Conservation (phyloP, 2,888 invertebrate species). For the Thysanoteuthis rhombus region DNA sequence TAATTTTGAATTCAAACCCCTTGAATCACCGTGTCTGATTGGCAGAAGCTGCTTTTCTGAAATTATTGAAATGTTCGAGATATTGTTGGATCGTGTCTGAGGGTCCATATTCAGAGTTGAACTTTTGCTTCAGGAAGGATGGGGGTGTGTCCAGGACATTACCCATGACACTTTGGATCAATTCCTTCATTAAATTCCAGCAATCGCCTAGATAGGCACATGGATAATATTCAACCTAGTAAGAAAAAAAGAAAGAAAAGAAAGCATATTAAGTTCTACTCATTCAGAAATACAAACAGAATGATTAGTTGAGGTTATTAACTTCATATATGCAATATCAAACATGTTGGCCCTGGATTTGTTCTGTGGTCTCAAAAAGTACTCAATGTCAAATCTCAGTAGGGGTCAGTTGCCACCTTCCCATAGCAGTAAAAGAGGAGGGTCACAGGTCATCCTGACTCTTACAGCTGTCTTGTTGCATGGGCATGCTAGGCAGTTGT, state of each 20-base stretch:
- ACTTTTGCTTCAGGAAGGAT: constrained; percentile 79
- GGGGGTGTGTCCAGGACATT: constrained; percentile 73
- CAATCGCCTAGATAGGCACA: constrained; percentile 88
- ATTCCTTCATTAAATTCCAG: constrained; percentile 91
- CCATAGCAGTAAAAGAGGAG: too few relatives aligned
- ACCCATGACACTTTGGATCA: constrained; percentile 89
- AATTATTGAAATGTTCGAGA: constrained; percentile 89
- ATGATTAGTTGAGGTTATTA: too few relatives aligned
- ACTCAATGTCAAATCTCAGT: too few relatives aligned
- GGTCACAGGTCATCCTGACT: too few relatives aligned
- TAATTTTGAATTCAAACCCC: not conserved
- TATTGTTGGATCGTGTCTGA: constrained; percentile 94
- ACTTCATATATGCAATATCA: too few relatives aligned
- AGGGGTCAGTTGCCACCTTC: too few relatives aligned
- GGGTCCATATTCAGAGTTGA: constrained; percentile 88
- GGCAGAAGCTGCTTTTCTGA: constrained; percentile 74
- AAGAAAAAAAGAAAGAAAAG: constrained; percentile 31
- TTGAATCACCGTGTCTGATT: constrained; percentile 26
- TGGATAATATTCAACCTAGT: constrained; percentile 88
- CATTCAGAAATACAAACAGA: not conserved
- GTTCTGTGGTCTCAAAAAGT: too few relatives aligned
- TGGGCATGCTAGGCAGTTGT: too few relatives aligned
- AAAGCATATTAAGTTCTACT: too few relatives aligned
- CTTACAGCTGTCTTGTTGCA: too few relatives aligned
- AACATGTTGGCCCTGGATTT: too few relatives aligned